A percentile compares a stretch with the other conserved stretches of the same genome.
Conservation (phyloP, 2,797 vertebrate genomes). For the Argya squamiceps region DNA sequence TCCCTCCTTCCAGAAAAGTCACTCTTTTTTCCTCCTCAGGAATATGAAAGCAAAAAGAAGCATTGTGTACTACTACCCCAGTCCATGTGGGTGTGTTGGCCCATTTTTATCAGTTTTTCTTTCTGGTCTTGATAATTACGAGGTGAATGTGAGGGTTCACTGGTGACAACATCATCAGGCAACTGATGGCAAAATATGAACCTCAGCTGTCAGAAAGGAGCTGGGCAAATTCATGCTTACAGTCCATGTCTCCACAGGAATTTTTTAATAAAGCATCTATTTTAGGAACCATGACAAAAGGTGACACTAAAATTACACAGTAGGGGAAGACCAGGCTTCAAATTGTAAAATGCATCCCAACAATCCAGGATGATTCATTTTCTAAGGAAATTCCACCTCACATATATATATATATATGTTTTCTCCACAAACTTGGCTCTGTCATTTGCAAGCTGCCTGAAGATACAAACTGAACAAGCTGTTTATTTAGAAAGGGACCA, state of each 20-base stretch:
- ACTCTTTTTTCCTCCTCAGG: background rate
- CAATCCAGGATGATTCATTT: background rate
- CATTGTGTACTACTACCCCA: background rate
- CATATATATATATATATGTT: rapidly evolving
- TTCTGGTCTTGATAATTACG: background rate
- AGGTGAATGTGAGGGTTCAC: background rate
- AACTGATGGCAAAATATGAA: background rate
- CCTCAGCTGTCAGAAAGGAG: background rate
- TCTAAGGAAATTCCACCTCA: background rate
- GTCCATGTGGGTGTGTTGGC: background rate
- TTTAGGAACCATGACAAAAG: background rate
- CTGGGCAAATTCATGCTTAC: background rate
- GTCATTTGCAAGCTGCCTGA: conserved; percentile 14
- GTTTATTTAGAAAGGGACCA: conserved; percentile 25
- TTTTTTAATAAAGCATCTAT: background rate
- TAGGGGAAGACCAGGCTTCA: background rate
- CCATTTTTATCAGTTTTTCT: background rate
- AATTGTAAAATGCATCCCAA: background rate
- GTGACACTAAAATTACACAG: background rate
- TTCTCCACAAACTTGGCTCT: background rate
- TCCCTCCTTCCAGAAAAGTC: background rate
- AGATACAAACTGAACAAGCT: conserved; percentile 14
- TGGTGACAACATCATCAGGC: background rate
- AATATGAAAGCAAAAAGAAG: background rate
- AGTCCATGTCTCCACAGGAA: background rate